Conservation (phyloP, 2,797 vertebrate genomes). For the Eleutherodactylus coqui region DNA sequence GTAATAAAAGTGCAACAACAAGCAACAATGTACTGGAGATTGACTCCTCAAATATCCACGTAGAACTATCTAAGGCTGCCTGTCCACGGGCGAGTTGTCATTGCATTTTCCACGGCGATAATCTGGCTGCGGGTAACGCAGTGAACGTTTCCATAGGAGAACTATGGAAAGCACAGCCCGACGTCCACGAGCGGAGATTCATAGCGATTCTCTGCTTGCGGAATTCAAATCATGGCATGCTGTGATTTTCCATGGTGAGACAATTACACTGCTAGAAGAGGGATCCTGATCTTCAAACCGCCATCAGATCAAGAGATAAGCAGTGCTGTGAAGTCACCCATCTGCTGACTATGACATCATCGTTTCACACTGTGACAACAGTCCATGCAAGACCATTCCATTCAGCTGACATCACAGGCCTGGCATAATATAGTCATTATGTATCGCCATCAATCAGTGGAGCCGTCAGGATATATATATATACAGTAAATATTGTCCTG, state of each 20-base stretch:
- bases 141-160: no score
- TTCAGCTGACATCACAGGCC: neutral
- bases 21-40: no score
- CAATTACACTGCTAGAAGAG: neutral
- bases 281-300: neutral
- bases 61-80: no score
- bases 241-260: no score
- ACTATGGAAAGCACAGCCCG: no score
- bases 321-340: neutral
- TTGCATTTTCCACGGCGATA: no score
- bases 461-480: neutral
- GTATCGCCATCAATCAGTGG: neutral
- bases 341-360: neutral
- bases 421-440: neutral
- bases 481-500: neutral
- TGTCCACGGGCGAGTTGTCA: no score
- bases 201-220: no score
- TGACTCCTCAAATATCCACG: neutral
- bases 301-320: neutral
- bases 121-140: no score
- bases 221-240: no score
- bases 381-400: neutral
- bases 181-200: no score
- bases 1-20: neutral
- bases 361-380: neutral